Percentiles rank a stretch among this genome's conserved stretches.
Evolutionary conservation across 2,888 invertebrate genomes (phyloP).

Genomic region (Anagyrus pseudococci): DNA sequence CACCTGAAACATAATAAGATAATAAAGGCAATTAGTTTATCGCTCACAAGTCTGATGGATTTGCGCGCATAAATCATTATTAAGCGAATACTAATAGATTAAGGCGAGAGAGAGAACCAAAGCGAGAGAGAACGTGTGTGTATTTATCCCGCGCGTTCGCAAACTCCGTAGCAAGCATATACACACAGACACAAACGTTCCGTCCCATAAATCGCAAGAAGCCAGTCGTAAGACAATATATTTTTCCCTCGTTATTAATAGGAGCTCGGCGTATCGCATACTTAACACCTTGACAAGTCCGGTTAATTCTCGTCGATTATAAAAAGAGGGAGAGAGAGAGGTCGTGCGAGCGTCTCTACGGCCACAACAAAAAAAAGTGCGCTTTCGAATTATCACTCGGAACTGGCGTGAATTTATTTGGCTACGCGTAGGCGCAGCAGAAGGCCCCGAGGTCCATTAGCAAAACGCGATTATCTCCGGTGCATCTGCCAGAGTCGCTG

Average conservation of each 20-base stretch:
- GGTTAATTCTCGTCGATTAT: conserved; percentile 24
- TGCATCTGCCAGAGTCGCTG: conserved; percentile 20
- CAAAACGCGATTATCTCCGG: conserved; percentile 25
- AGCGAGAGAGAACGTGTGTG: neutral
- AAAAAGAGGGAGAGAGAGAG: neutral
- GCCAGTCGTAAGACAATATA: conserved; percentile 23
- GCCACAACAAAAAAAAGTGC: conserved; percentile 14
- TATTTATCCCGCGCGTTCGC: neutral
- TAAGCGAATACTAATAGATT: conserved; percentile 35
- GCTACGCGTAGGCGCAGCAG: no score
- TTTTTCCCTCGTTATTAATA: conserved; percentile 28
- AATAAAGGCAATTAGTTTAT: conserved; percentile 38
- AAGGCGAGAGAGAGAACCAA: neutral
- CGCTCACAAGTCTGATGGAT: conserved; percentile 20
- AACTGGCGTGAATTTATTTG: conserved; percentile 33
- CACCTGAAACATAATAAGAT: conserved; percentile 40
- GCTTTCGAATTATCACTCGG: conserved; percentile 26
- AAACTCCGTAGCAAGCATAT: neutral
- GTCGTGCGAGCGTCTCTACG: no score
- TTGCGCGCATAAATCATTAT: conserved; percentile 30
- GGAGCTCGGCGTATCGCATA: conserved; percentile 21
- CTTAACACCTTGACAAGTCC: conserved; percentile 20
- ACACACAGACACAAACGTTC: neutral
- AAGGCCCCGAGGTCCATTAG: no score
- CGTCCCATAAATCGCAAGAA: conserved; percentile 28